A percentile compares a stretch with the other conserved stretches of the same genome.
Evolutionary conservation across 2,797 vertebrate genomes (phyloP).

Genomic region (Gymnodraco acuticeps): DNA sequence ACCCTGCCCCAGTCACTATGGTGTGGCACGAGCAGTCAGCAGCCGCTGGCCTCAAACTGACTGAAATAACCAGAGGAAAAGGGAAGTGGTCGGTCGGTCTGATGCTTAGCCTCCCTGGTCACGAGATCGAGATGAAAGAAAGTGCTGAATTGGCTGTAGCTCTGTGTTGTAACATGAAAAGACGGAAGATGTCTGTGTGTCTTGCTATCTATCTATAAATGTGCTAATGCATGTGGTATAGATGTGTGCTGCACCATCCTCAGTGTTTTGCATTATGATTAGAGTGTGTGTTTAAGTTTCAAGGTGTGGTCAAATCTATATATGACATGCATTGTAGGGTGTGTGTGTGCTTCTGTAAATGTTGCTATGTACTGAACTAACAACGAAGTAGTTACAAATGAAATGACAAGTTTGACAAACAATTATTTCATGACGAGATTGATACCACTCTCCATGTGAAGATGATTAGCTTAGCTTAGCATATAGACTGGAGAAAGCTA

Average conservation of each 20-base stretch:
- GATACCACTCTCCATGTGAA: background rate
- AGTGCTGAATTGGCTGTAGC: slow-evolving; percentile 13
- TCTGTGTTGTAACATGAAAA: background rate
- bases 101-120: slow-evolving; percentile 37
- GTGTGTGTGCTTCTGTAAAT: slow-evolving; percentile 4
- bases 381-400: background rate
- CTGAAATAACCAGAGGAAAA: slow-evolving; percentile 64
- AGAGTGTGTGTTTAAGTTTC: slow-evolving; percentile 32
- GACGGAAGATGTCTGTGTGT: background rate
- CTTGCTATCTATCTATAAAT: background rate
- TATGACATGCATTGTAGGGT: background rate
- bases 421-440: background rate
- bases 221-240: background rate
- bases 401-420: background rate
- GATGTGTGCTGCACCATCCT: background rate
- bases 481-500: background rate
- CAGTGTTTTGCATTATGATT: slow-evolving; percentile 7
- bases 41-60: slow-evolving; percentile 34
- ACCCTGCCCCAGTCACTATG: slow-evolving; percentile 26
- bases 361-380: background rate
- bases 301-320: slow-evolving; percentile 36
- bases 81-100: slow-evolving; percentile 58
- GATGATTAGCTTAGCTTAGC: slow-evolving; percentile 9
- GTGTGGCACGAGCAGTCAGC: slow-evolving; percentile 55
- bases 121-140: slow-evolving; percentile 51